Base-by-base conservation (phyloP, 2,113 vertebrate genomes). In the Probosciger aterrimus region DNA sequence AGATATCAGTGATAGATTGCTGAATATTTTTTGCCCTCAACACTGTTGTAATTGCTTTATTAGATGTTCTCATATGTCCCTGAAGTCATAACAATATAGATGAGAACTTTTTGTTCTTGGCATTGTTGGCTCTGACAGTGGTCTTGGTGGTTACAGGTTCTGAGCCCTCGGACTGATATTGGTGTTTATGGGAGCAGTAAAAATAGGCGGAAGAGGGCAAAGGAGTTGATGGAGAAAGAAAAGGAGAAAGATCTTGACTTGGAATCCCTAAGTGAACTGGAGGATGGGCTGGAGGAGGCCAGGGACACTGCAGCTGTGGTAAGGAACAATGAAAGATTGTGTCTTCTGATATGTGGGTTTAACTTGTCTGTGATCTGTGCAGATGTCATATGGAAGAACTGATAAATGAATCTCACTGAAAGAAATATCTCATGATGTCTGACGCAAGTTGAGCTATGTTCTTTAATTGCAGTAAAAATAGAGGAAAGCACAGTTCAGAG, bases 181-280 rank as follows among this genome's bases (percentile, higher is more conserved):
- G 99, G 99, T 4, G 96, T 99, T 62, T 99, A 99, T 18, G 99
- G 99, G 25, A 99, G 98, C 98, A 99, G 99, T 87, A 99, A 99
- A 96, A 99, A 98, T 50, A 99, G 99, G 87, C 95, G 99, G 68
- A 99, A 98, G 97, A 99, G 99, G 44, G 99, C 98, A 5, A 99
- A 99, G 88, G 99, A 99, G 97, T 89, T 99, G 60, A 97, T 99
- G 98, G 99, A 99, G 97, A 99, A 99, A 94, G 98, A 98, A 90
- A 98, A 98, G 86, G 99, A 99, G 92, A 98, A 99, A n/a, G 99
- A 99, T 71, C 98, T 99, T 37, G 99, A 99, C 76, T 96, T 98
- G 76, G 99, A 99, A 35, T 96, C 98, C n/a, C 91, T 99, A 62
- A 99, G 99, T 82, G 99, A 99, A 82, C 97, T 99, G 82, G 99